Base-by-base conservation (phyloP, 2,113 vertebrate genomes). In the Pedetes capensis region DNA sequence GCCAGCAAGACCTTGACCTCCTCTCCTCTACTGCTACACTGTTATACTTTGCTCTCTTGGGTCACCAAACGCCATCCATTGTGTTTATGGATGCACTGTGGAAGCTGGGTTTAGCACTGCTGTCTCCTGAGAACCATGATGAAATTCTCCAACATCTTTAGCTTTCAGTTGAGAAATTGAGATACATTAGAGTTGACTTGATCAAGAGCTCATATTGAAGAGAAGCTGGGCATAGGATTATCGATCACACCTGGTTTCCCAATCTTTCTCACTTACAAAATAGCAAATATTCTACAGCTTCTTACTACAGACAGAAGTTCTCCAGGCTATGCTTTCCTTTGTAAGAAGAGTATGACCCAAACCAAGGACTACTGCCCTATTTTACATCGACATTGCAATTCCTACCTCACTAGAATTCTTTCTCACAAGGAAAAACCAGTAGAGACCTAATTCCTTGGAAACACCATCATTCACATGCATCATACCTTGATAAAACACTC, bases 181-280 rank as follows among this genome's bases (percentile, higher is more conserved):
- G 37, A 86, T 82, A 69, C 53, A 66, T 25, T 32, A 51, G 29
- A 66, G 57, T 29, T 87, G 44, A 92, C 39, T 63, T 93, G 89
- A 75, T 66, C n/a, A 53, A 75, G 27, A 86, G 39, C 57, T n/a
- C 17, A 57, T 57, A 42, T 8, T 29, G 51, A 92, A 76, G 53
- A 93, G 44, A 89, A 81, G 9, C 29, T 81, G 53, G 32, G 42
- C 20, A 13, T 32, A 64, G 27, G 74, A 61, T 78, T 68, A 81
- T 10, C 37, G 91, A 69, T 83, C 71, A 89, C 44, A 0, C 2
- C 63, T 74, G 23, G 20, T 51, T 89, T 57, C 87, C 68, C 57
- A 4, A 66, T 59, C 69, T 87, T 69, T 51, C 13, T 74, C 74
- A 87, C 44, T 82, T 37, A 91, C 0, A 51, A 87, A 93, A 79